Conservation (phyloP, 2,888 invertebrate genomes). For the Argyra leucocephala region DNA sequence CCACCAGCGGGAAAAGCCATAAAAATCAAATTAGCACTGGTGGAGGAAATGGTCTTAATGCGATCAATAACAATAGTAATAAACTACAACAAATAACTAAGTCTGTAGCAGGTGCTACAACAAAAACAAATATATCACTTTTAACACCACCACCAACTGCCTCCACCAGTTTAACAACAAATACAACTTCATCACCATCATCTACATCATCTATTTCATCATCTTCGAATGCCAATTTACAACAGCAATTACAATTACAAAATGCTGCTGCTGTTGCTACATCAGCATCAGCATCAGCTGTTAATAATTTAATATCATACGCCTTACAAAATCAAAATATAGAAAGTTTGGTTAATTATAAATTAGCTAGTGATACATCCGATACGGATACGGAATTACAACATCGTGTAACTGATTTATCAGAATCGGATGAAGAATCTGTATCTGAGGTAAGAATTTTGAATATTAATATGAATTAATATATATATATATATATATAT, state of each 20-base stretch:
- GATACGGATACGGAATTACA: constrained; percentile 79
- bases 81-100: neutral
- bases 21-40: neutral
- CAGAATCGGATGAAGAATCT: constrained; percentile 93
- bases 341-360: constrained; percentile 27
- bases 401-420: constrained; percentile 84
- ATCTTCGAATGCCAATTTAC: constrained; percentile 23
- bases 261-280: constrained; percentile 30
- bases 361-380: constrained; percentile 74
- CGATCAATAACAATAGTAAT: neutral
- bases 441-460: constrained; percentile 78
- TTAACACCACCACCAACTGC: neutral
- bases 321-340: constrained; percentile 49
- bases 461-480: too few species aligned
- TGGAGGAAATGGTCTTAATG: neutral
- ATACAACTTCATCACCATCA: constrained; percentile 18
- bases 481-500: too few species aligned
- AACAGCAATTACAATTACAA: constrained; percentile 27
- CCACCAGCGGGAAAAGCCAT: neutral
- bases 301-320: constrained; percentile 21
- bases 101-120: neutral
- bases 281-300: constrained; percentile 28
- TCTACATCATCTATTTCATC: constrained; percentile 26
- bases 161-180: constrained; percentile 18
- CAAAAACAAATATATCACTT: neutral